phyloP scores from a whole-genome alignment of 2,113 vertebrate genomes.

The Proteles cristata region DNA sequence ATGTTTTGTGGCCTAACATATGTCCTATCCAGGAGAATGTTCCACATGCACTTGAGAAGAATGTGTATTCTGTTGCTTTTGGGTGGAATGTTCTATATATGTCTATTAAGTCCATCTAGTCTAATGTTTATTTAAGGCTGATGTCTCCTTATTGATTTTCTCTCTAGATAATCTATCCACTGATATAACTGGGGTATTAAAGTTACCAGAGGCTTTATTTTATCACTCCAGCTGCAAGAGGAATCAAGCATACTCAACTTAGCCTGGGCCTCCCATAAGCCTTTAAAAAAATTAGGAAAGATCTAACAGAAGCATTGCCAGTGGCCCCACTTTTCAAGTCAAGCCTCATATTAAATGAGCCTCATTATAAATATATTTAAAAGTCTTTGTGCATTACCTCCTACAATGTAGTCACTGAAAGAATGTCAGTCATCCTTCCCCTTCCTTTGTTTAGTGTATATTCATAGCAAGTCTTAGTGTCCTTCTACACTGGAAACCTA shows the following conservation, averaged over 20 bases:
- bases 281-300: neutral
- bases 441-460: neutral
- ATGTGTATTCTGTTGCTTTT: neutral
- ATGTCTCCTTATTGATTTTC: neutral
- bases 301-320: neutral
- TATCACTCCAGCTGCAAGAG: neutral
- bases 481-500: neutral
- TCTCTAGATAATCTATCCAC: neutral
- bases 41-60: neutral
- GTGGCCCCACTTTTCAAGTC: neutral
- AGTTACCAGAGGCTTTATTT: neutral
- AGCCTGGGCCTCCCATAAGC: neutral
- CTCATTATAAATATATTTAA: neutral
- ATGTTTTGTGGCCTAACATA: neutral
- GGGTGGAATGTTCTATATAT: neutral
- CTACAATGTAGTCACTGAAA: neutral
- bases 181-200: neutral
- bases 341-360: neutral
- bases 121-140: neutral
- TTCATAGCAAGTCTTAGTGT: slow-evolving; percentile 5
- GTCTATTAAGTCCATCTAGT: neutral
- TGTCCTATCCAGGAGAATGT: neutral
- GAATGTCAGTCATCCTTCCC: neutral
- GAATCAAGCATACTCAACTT: neutral
- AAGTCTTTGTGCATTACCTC: neutral